Evolutionary conservation across 1,140 invertebrate genomes (phyloP), one percentile per base, ranked within the genome.

Genomic region (Drosophila pseudoananassae): DNA sequence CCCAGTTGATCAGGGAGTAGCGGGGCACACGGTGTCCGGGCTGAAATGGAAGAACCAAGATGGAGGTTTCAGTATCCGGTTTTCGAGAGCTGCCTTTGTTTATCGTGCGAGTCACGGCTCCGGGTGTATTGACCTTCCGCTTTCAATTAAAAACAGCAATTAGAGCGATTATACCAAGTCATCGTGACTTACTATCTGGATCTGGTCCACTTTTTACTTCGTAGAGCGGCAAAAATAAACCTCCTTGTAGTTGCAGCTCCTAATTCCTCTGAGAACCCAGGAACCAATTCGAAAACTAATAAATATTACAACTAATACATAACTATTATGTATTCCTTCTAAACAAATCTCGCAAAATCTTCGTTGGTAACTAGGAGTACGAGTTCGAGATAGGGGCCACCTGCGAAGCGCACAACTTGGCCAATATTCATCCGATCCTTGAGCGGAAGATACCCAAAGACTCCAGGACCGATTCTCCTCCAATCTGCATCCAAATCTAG

Each of bases 21-120:
- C 94, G 92, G 1, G 94, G 94, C 8, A 95, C 93, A 58, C 94
- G 91, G 77, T 95, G 94, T 8, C 94, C 94, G 20, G 94, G 94
- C 94, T 95, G 56, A 3, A 76, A 65, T 9, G n/a, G 27, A 23
- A 9, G 15, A 43, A 14, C 8, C 14, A 7, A n/a, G 20, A 23
- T 4, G 5, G 15, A 17, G 43, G 43, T 10, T 46, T 15, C n/a
- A 17, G 5, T 20, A 46, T 46, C 43, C 43, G 43, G 43, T 46
- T 46, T 14, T 14, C 4, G n/a, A 8, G 1, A 36, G 33, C 33
- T 4, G 20, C 2, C 33, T 40, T 40, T 40, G 38, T 40, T 40
- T 40, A 6, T 40, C 38, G 14, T 40, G 4, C 33, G 33, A 12
- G 33, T 36, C 33, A n/a, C 33, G 33, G 10, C 10, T 36, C 10